These are phyloP conservation scores for Muntiacus reevesi DNA, from an alignment of 2,113 vertebrate species.

Conservation along the genomic window DNA sequence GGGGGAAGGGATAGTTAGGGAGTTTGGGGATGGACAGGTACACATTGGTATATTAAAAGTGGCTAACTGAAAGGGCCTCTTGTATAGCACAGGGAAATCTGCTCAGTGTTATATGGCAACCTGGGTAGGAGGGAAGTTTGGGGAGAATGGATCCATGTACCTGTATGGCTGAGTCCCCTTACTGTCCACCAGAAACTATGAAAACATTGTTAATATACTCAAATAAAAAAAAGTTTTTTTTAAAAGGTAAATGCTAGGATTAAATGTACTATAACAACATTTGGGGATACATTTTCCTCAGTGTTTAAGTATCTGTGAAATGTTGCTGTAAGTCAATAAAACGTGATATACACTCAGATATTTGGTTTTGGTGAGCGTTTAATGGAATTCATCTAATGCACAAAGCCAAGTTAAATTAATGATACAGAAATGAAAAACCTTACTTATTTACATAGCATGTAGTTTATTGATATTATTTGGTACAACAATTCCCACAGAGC, in stretches of 20 bases:
- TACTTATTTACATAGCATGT: neutral
- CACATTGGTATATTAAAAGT: neutral
- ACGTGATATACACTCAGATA: neutral
- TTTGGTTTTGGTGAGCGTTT: neutral
- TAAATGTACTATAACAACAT: neutral
- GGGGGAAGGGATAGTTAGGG: neutral
- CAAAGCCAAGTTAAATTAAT: neutral
- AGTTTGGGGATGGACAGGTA: neutral
- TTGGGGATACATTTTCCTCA: neutral
- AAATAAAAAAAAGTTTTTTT: neutral
- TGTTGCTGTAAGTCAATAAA: neutral
- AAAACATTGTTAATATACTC: neutral
- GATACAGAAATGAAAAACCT: neutral
- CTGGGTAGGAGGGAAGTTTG: neutral
- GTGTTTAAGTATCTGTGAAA: neutral
- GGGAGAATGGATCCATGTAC: neutral
- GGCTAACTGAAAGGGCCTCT: neutral
- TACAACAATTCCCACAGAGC: neutral
- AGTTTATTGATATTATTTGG: neutral
- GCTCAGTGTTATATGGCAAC: neutral
- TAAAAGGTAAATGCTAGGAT: neutral
- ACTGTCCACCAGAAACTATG: neutral
- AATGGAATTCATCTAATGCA: neutral
- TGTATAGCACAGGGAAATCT: neutral
- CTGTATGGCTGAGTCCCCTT: neutral